Evolutionary conservation across 2,113 vertebrate species (phyloP).

Genomic region (Gobio gobio): DNA sequence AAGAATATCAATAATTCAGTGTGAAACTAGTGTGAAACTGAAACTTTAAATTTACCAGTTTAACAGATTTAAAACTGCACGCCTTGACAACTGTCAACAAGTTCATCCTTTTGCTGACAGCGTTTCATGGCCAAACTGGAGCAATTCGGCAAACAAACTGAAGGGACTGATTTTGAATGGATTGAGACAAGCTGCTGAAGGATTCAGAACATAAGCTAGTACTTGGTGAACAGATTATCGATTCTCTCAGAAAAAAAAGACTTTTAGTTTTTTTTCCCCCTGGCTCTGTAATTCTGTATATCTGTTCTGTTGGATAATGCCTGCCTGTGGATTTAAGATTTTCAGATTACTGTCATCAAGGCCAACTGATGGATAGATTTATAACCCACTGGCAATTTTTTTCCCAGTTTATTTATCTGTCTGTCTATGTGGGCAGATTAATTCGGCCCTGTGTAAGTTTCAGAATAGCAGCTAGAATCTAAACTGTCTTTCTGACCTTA

Average conservation of each 20-base stretch:
- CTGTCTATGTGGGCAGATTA: neutral
- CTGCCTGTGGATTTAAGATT: slow-evolving; percentile 49
- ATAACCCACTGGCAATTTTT: neutral
- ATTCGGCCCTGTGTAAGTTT: neutral
- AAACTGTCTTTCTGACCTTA: slow-evolving; percentile 19
- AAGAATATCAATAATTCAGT: too few relatives aligned
- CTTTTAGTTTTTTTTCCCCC: neutral
- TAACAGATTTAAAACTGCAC: neutral
- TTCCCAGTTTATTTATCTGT: slow-evolving; percentile 5
- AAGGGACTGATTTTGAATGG: neutral
- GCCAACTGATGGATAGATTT: slow-evolving; percentile 27
- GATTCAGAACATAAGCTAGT: slow-evolving; percentile 27
- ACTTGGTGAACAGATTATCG: slow-evolving; percentile 36
- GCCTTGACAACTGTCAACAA: neutral
- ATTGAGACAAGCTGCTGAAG: slow-evolving; percentile 9
- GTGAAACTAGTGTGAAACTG: too few relatives aligned
- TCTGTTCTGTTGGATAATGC: slow-evolving; percentile 45
- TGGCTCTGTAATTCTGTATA: slow-evolving; percentile 14
- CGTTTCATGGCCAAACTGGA: slow-evolving; percentile 1
- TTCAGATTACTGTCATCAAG: slow-evolving; percentile 40
- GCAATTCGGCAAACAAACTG: neutral
- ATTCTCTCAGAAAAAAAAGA: neutral
- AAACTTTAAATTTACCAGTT: neutral
- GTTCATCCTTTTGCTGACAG: neutral
- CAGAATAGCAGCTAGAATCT: slow-evolving; percentile 14